phyloP scores from a whole-genome alignment of 2,888 invertebrate genomes.

The Protodeltote pygarga region DNA sequence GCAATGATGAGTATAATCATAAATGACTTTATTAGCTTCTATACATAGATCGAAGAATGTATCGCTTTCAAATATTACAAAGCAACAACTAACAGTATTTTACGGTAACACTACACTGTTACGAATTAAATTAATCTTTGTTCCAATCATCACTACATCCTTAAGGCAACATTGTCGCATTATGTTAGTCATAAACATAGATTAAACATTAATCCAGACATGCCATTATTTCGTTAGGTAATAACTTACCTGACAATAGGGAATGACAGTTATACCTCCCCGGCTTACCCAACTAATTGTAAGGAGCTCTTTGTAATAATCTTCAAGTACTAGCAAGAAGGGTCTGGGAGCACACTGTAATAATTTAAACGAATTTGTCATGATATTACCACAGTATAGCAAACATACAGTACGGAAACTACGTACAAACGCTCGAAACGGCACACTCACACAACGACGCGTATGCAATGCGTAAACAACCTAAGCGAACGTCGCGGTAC shows the following conservation, averaged over 20 bases:
- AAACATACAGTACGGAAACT: too few species aligned
- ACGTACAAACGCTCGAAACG: too few species aligned
- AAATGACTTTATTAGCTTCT: too few species aligned
- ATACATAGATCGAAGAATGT: too few species aligned
- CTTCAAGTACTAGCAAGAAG: slow-evolving; percentile 36
- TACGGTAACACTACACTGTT: slow-evolving; percentile 11
- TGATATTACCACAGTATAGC: too few species aligned
- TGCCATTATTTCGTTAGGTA: slow-evolving; percentile 47
- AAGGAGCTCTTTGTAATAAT: slow-evolving; percentile 39
- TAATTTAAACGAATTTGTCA: slow-evolving; percentile 36
- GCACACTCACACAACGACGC: too few species aligned
- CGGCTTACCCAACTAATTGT: slow-evolving; percentile 47
- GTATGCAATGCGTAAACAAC: too few species aligned
- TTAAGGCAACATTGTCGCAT: slow-evolving; percentile 40
- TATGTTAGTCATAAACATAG: slow-evolving; percentile 51
- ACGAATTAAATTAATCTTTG: slow-evolving; percentile 36
- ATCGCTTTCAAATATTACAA: slow-evolving; percentile 15
- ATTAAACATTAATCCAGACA: slow-evolving; percentile 50
- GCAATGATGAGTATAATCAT: too few species aligned
- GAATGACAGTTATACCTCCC: slow-evolving; percentile 43
- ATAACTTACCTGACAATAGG: slow-evolving; percentile 51
- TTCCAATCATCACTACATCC: slow-evolving; percentile 26
- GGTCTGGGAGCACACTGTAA: slow-evolving; percentile 19
- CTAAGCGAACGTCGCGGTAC: too few species aligned
- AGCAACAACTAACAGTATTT: slow-evolving; percentile 3